These are phyloP conservation scores for Artibeus jamaicensis DNA, from an alignment of 2,797 vertebrate species.

Conservation along the genomic window DNA sequence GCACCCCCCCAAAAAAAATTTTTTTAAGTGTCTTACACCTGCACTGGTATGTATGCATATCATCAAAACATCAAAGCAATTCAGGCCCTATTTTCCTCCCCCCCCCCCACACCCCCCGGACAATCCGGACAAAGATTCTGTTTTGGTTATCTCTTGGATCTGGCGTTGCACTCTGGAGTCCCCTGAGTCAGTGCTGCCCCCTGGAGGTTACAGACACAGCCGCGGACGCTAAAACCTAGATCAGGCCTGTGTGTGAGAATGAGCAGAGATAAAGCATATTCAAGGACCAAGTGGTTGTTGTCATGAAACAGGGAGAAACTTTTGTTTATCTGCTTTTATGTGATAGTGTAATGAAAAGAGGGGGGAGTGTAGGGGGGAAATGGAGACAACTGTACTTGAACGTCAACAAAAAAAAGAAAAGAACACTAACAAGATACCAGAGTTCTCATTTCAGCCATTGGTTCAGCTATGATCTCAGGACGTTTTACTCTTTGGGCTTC, in stretches of 20 bases:
- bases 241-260: neutral
- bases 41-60: neutral
- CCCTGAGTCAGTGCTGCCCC: conserved; percentile 27
- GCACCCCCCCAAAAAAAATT: neutral
- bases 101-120: neutral
- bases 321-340: neutral
- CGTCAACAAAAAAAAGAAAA: neutral
- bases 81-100: neutral
- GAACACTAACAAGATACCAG: neutral
- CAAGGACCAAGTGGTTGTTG: neutral
- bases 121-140: neutral
- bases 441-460: neutral
- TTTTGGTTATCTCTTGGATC: neutral
- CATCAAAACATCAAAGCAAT: neutral
- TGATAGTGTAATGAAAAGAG: neutral
- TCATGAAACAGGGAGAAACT: neutral
- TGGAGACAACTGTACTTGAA: too few relatives aligned
- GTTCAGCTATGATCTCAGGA: neutral
- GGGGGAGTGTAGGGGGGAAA: too few relatives aligned
- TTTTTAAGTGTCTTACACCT: neutral
- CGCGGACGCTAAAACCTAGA: neutral
- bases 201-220: neutral
- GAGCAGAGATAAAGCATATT: neutral
- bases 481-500: neutral
- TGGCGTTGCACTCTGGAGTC: neutral